phyloP scores from a whole-genome alignment of 2,888 invertebrate species.

The Elegia similella region DNA sequence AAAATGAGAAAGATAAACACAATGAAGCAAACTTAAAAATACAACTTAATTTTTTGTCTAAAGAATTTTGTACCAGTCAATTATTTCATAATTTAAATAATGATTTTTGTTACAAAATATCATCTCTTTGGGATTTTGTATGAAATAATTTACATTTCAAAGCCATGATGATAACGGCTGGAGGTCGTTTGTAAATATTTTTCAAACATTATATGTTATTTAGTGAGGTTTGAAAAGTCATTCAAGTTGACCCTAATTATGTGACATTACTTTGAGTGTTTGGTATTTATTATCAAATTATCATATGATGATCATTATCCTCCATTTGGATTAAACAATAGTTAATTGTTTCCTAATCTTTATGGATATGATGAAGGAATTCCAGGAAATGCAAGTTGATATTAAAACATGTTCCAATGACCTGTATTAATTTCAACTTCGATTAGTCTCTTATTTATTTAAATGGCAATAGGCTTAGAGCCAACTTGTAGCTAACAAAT shows the following conservation, averaged over 20 bases:
- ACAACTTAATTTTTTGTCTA: too few relatives aligned
- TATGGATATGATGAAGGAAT: not conserved
- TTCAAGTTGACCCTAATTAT: constrained; percentile 3
- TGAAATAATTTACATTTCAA: constrained; percentile 26
- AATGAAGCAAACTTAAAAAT: too few relatives aligned
- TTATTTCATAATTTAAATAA: not conserved
- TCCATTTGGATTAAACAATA: not conserved
- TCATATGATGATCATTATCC: too few relatives aligned
- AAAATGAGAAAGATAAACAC: too few relatives aligned
- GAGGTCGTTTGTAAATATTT: constrained; percentile 23
- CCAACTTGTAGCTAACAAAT: constrained; percentile 29
- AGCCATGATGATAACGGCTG: constrained; percentile 21
- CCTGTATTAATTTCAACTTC: not conserved
- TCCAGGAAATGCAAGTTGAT: not conserved
- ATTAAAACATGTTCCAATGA: not conserved
- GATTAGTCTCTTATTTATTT: not conserved
- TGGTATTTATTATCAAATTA: not conserved
- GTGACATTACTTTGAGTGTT: not conserved
- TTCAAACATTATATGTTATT: constrained; percentile 16
- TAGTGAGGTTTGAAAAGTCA: constrained; percentile 14
- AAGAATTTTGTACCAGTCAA: too few relatives aligned
- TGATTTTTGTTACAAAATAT: constrained; percentile 43
- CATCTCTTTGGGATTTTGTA: constrained; percentile 12
- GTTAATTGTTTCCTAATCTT: not conserved
- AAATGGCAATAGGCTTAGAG: constrained; percentile 3